Evolutionary conservation across 2,113 vertebrate genomes (phyloP).

Genomic region (Notarius quadriscutis): DNA sequence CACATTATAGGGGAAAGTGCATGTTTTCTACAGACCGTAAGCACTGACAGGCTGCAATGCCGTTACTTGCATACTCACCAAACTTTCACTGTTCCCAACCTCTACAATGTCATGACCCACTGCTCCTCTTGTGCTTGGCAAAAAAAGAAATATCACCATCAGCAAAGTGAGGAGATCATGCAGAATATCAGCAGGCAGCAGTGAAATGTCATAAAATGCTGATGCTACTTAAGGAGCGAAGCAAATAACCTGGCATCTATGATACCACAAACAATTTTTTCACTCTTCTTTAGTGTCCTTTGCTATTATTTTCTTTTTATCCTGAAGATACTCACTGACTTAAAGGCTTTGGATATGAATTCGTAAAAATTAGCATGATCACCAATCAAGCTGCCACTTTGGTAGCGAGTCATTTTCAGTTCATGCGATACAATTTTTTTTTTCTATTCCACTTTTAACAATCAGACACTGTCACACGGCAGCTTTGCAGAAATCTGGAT

Average conservation of each 20-base stretch:
- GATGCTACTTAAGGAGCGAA: constrained; percentile 1
- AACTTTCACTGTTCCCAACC: constrained; percentile 26
- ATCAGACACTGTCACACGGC: background rate
- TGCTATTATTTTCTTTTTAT: background rate
- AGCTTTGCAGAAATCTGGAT: too few relatives aligned
- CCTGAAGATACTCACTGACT: background rate
- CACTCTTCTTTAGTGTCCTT: background rate
- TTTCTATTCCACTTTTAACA: background rate
- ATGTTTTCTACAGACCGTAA: constrained; percentile 34
- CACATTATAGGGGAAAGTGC: constrained; percentile 9
- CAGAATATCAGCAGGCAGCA: background rate
- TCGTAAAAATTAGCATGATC: background rate
- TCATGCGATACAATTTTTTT: background rate
- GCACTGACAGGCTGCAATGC: constrained; percentile 41
- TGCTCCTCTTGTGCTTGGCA: background rate
- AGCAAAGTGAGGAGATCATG: constrained; percentile 3
- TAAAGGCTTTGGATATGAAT: background rate
- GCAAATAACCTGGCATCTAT: background rate
- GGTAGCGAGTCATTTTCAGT: background rate
- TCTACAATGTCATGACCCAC: constrained; percentile 4
- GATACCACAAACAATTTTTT: background rate
- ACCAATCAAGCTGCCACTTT: background rate
- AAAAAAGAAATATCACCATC: background rate
- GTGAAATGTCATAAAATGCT: background rate
- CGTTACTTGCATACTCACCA: constrained; percentile 46